These are phyloP conservation scores for Xiphorhynchus erythropygius DNA, from an alignment of 2,797 vertebrate species.

Conservation along the genomic window DNA sequence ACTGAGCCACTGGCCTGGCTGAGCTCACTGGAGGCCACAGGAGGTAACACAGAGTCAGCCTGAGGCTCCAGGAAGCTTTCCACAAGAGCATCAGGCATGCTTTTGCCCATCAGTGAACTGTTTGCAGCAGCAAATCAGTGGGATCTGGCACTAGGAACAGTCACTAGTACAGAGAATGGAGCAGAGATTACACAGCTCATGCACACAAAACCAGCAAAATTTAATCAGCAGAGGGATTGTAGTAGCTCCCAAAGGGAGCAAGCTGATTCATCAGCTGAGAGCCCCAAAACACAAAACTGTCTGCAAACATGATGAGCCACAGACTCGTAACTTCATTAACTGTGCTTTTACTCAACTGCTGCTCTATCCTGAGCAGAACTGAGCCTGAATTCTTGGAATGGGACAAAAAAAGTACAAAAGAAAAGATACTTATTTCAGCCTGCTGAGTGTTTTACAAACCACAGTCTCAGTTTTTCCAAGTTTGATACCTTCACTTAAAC, in stretches of 20 bases:
- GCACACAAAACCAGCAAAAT: constrained; percentile 3
- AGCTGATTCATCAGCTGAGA: constrained; percentile 3
- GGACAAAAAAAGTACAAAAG: not conserved
- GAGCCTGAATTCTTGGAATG: not conserved
- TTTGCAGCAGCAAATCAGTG: constrained; percentile 10
- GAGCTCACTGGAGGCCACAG: not conserved
- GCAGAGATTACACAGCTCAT: constrained; percentile 30
- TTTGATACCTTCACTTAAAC: not conserved
- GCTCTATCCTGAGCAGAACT: not conserved
- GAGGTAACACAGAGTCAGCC: not conserved
- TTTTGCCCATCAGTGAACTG: not conserved
- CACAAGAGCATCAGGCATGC: not conserved
- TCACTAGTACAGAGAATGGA: not conserved
- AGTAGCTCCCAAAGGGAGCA: constrained; percentile 1
- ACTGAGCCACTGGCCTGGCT: not conserved
- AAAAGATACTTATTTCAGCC: not conserved
- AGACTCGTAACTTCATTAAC: not conserved
- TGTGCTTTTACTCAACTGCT: constrained; percentile 8
- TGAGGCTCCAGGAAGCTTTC: constrained; percentile 1
- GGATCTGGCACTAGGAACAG: not conserved
- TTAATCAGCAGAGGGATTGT: constrained; percentile 26
- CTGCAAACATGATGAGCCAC: not conserved
- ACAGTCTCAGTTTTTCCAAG: not conserved
- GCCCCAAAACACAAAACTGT: not conserved
- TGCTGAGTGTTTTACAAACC: not conserved